Evolutionary conservation across 2,888 invertebrate species (phyloP).

Genomic region (Cactoblastis cactorum): DNA sequence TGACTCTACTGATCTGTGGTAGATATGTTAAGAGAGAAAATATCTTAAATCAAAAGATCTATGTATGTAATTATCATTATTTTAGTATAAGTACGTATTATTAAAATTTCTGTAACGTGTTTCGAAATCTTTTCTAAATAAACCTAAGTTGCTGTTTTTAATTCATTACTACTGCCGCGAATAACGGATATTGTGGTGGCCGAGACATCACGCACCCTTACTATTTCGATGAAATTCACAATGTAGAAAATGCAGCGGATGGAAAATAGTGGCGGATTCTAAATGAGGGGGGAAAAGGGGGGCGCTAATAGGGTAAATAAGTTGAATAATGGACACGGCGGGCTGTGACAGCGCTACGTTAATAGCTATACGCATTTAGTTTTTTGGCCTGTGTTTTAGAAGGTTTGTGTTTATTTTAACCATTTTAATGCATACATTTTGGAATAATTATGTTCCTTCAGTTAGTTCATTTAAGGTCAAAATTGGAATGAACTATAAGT

Average conservation of each 20-base stretch:
- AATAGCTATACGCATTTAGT: neutral
- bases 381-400: neutral
- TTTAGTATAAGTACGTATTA: too few relatives aligned
- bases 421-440: neutral
- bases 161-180: too few relatives aligned
- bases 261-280: slow-evolving; percentile 50
- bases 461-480: too few relatives aligned
- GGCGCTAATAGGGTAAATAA: slow-evolving; percentile 40
- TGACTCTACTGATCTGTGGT: too few relatives aligned
- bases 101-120: too few relatives aligned
- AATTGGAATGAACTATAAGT: too few relatives aligned
- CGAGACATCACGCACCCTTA: slow-evolving; percentile 27
- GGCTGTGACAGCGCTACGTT: neutral
- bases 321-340: slow-evolving; percentile 55
- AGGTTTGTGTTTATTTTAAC: neutral
- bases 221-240: slow-evolving; percentile 44
- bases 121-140: too few relatives aligned
- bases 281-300: slow-evolving; percentile 54
- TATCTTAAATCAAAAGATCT: too few relatives aligned
- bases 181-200: neutral
- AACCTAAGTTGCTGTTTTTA: too few relatives aligned
- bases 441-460: too few relatives aligned
- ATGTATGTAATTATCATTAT: too few relatives aligned
- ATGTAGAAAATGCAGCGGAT: slow-evolving; percentile 49
- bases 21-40: too few relatives aligned